phyloP scores from a whole-genome alignment of 1,140 invertebrate species.

The Ylistrum balloti region DNA sequence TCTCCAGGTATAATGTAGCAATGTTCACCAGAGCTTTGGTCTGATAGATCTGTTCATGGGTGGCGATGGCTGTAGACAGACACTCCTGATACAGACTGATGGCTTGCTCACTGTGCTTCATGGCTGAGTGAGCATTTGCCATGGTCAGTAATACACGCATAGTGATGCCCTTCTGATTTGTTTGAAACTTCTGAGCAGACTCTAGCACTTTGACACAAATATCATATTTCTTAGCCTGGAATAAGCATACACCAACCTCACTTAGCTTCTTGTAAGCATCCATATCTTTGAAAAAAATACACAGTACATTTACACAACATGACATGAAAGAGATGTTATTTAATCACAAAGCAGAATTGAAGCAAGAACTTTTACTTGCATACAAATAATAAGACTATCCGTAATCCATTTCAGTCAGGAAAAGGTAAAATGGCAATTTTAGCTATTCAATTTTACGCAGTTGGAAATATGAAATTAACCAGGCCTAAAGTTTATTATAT shows the following conservation, averaged over 20 bases:
- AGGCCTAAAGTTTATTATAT: background rate
- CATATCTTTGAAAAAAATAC: slow-evolving; percentile 71
- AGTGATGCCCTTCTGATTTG: slow-evolving; percentile 80
- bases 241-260: slow-evolving; percentile 78
- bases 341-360: background rate
- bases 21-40: slow-evolving; percentile 80
- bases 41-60: slow-evolving; percentile 79
- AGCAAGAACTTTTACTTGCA: no score
- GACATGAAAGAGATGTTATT: no score
- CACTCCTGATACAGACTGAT: slow-evolving; percentile 78
- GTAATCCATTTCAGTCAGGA: no score
- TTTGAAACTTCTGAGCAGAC: slow-evolving; percentile 77
- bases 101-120: slow-evolving; percentile 72
- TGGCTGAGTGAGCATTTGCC: slow-evolving; percentile 78
- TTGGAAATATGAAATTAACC: no score
- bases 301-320: background rate
- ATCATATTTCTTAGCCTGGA: slow-evolving; percentile 74
- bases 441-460: no score
- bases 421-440: no score
- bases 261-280: slow-evolving; percentile 79
- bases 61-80: slow-evolving; percentile 73
- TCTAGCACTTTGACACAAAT: slow-evolving; percentile 76
- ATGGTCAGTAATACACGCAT: slow-evolving; percentile 78
- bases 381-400: no score
- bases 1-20: slow-evolving; percentile 77